Base-by-base conservation (phyloP, 1,140 invertebrate genomes). In the Campoletis sonorensis region DNA sequence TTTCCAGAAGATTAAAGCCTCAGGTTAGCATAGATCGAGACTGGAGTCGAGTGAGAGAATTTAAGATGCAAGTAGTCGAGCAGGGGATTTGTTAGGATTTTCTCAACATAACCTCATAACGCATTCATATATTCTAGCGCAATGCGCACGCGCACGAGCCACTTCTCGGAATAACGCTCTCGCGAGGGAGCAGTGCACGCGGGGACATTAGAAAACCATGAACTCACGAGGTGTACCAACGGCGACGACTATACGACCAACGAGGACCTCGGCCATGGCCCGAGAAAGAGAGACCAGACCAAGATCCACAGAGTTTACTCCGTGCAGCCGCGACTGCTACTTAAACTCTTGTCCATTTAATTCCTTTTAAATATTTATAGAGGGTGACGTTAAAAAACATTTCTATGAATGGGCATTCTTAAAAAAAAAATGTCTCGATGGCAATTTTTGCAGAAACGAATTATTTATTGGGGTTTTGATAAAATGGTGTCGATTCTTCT, bases 41-140 rank as follows among this genome's bases (percentile, higher is more conserved):
- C 11, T 10, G 11, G 1, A 45, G 11, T 10, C 5, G 40, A 67
- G 61, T 67, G 61, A 67, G 23, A 27, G 10, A 21, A 58, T n/a
- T 16, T 10, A 18, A 27, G 30, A 76, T 16, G 26, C 3, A 77
- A 76, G 26, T 4, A 49, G 13, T 33, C 15, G 54, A 33, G n/a
- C n/a, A n/a, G 75, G 61, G 30, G n/a, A 77, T 64, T 77, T n/a
- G 54, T 1, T 54, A 54, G 54, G 51, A 54, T 54, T 77, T 54
- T 61, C 30, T 33, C 54, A 26, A 2, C 54, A 26, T 75, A 30
- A 40, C 51, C 75, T 77, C 58, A 78, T 78, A 78, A 78, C 61
- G 76, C 58, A 78, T 78, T 78, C 76, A 78, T 78, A 78, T 78
- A 78, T 78, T 78, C 76, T 61, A 77, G 73, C 73, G 73, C 73